A percentile compares a stretch with the other conserved stretches of the same genome.
Conservation (phyloP, 1,140 invertebrate species). For the Gryllus bimaculatus region DNA sequence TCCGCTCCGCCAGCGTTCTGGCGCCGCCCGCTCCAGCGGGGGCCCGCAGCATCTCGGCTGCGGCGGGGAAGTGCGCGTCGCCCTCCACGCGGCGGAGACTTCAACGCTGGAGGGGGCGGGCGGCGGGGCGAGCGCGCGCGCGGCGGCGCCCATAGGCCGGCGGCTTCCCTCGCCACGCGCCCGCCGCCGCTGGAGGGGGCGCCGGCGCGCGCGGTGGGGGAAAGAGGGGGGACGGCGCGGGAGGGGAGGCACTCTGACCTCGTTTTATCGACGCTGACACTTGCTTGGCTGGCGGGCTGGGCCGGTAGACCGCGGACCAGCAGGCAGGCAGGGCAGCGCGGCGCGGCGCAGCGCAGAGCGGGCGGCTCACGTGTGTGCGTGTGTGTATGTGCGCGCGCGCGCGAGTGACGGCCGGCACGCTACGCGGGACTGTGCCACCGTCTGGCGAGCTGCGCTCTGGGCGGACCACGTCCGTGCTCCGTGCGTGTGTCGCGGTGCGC, state of each 20-base stretch:
- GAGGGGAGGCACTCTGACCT: neutral
- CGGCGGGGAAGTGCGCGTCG: neutral
- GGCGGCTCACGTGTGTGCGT: no score
- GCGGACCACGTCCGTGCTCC: no score
- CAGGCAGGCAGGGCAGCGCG: neutral
- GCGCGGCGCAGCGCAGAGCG: no score
- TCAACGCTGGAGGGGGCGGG: neutral
- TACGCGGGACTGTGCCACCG: no score
- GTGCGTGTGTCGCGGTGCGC: neutral
- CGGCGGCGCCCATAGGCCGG: neutral
- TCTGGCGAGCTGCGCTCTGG: no score
- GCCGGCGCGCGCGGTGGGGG: no score
- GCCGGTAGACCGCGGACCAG: neutral
- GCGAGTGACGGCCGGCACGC: no score
- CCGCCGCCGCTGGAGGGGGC: neutral
- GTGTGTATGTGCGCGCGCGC: no score
- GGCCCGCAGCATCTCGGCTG: neutral
- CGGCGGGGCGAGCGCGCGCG: neutral
- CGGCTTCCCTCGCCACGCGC: neutral
- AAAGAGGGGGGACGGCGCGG: neutral
- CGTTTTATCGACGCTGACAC: neutral
- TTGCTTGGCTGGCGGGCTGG: neutral
- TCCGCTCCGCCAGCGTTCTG: neutral
- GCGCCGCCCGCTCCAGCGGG: no score
- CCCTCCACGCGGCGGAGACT: neutral